Percentiles rank a stretch among this genome's conserved stretches.
Conservation (phyloP, 2,797 vertebrate species). For the Meriones psammophilus region DNA sequence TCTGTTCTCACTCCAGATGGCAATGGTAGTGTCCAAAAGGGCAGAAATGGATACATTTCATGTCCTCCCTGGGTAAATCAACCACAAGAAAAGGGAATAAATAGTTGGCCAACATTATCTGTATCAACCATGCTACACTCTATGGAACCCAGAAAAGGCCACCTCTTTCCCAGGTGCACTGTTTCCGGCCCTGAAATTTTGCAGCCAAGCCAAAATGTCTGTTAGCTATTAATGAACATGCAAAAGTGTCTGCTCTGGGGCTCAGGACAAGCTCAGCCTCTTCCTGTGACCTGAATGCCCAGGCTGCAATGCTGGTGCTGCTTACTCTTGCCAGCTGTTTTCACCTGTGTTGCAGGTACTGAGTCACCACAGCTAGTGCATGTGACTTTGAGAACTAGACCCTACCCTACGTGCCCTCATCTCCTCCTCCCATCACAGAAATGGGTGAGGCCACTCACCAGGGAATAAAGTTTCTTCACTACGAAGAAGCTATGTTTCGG, state of each 20-base stretch:
- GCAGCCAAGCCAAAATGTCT: background rate
- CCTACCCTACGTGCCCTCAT: too few species aligned
- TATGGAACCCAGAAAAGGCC: background rate
- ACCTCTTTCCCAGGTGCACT: background rate
- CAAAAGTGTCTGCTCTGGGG: fast-evolving
- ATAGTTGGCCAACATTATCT: background rate
- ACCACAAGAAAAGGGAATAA: background rate
- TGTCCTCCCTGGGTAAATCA: background rate
- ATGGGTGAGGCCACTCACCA: background rate
- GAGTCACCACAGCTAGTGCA: fast-evolving
- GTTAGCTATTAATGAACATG: background rate
- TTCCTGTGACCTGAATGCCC: fast-evolving
- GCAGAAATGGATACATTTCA: background rate
- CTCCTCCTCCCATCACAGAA: background rate
- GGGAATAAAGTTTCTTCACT: constrained; percentile 12
- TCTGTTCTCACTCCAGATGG: background rate
- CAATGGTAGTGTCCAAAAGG: background rate
- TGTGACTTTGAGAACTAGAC: background rate
- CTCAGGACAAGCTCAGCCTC: background rate
- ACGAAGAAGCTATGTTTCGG: background rate
- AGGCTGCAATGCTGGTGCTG: fast-evolving
- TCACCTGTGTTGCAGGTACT: background rate
- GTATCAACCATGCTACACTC: background rate
- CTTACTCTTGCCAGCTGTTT: background rate
- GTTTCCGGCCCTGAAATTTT: background rate